Evolutionary conservation across 2,113 vertebrate species (phyloP).

Genomic region (Tinamus guttatus): DNA sequence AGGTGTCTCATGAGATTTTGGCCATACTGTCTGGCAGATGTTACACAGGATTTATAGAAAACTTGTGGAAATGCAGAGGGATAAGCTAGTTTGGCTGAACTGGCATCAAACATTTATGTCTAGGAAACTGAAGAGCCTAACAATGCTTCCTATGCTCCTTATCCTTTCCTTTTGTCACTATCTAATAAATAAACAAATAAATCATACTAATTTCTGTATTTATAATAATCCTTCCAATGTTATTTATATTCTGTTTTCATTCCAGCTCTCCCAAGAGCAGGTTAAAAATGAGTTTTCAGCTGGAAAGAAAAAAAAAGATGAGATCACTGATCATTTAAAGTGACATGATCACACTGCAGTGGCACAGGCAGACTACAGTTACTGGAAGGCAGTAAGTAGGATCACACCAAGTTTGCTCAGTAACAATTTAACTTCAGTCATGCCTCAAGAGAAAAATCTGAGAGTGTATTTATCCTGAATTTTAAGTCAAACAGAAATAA

Average conservation of each 20-base stretch:
- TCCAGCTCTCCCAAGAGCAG: neutral
- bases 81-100: neutral
- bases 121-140: neutral
- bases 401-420: neutral
- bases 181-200: neutral
- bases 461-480: conserved; percentile 43
- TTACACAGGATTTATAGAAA: neutral
- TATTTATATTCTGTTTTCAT: neutral
- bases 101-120: neutral
- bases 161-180: neutral
- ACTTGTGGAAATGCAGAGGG: neutral
- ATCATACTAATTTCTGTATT: neutral
- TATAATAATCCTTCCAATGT: neutral
- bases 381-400: neutral
- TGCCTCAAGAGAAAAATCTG: conserved; percentile 33
- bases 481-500: conserved; percentile 46
- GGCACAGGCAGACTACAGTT: neutral
- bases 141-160: neutral
- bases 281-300: neutral
- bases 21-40: neutral
- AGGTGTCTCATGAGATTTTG: neutral
- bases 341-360: neutral
- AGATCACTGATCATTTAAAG: neutral
- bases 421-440: neutral
- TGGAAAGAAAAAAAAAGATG: neutral